Evolutionary conservation across 2,888 invertebrate genomes (phyloP).

Genomic region (Lymantria dispar): DNA sequence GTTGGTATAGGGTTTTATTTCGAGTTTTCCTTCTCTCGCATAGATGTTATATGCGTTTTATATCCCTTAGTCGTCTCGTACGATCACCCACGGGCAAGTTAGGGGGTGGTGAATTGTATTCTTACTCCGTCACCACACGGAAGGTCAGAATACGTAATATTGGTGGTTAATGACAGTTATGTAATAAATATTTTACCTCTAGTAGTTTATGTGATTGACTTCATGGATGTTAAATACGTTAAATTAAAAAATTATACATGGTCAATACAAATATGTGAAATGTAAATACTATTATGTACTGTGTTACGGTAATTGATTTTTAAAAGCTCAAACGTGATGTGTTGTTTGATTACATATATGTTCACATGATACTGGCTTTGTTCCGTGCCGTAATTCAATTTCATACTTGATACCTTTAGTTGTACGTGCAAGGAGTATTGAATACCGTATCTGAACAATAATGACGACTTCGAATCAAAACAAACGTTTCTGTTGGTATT

Average conservation of each 20-base stretch:
- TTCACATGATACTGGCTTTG: slow-evolving; percentile 58
- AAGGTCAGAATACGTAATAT: no score
- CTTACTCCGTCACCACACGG: no score
- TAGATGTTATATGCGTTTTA: no score
- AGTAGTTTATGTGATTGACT: no score
- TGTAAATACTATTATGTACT: slow-evolving; percentile 21
- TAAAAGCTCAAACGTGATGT: slow-evolving; percentile 52
- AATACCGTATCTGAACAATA: slow-evolving; percentile 63
- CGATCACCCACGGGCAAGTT: no score
- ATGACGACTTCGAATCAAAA: slow-evolving; percentile 51
- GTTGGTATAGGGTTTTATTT: no score
- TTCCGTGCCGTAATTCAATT: slow-evolving; percentile 59
- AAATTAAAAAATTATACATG: slow-evolving; percentile 3
- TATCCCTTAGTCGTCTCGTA: no score
- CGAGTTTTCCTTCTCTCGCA: no score
- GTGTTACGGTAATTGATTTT: slow-evolving; percentile 51
- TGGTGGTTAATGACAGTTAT: no score
- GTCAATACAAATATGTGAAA: background rate
- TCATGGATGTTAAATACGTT: no score
- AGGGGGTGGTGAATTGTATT: no score
- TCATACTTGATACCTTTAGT: slow-evolving; percentile 56
- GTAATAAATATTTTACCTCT: no score
- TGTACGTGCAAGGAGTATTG: slow-evolving; percentile 59
- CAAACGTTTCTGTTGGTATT: slow-evolving; percentile 56
- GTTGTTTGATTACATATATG: slow-evolving; percentile 50